Evolutionary conservation across 1,140 invertebrate species (phyloP).

Genomic region (Parasteatoda tepidariorum): DNA sequence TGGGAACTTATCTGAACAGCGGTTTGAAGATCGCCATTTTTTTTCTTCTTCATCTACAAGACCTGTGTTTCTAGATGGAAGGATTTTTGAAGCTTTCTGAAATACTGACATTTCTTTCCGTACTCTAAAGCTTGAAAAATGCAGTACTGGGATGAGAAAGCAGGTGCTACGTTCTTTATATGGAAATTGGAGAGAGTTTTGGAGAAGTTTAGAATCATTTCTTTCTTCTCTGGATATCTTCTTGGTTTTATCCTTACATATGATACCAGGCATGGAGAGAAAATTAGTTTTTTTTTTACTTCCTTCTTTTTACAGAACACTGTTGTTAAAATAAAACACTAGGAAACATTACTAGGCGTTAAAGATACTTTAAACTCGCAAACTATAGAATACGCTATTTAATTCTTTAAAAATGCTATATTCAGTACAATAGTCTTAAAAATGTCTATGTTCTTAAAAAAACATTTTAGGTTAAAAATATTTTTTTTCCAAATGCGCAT

Average conservation of each 20-base stretch:
- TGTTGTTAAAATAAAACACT: too few species aligned
- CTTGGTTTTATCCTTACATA: background rate
- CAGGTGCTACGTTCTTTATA: conserved; percentile 50
- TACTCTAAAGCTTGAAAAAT: conserved; percentile 44
- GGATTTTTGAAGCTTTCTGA: conserved; percentile 17
- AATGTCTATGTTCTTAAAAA: too few species aligned
- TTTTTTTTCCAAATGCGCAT: too few species aligned
- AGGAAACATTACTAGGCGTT: too few species aligned
- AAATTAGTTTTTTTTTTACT: background rate
- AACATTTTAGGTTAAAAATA: too few species aligned
- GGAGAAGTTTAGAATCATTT: background rate
- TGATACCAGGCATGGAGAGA: background rate
- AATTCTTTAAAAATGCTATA: too few species aligned
- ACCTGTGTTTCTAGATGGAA: background rate
- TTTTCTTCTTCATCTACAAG: background rate
- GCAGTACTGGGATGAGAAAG: conserved; percentile 52
- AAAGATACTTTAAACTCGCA: too few species aligned
- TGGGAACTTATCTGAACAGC: conserved; percentile 21
- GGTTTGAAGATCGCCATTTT: conserved; percentile 19
- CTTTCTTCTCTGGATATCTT: background rate
- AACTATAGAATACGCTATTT: too few species aligned
- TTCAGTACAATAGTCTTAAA: too few species aligned
- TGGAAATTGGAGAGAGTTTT: conserved; percentile 58
- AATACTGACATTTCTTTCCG: background rate
- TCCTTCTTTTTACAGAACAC: background rate